Percentiles rank a stretch among this genome's conserved stretches.
These are phyloP conservation scores for Drosophila setosimentum DNA, from an alignment of 2,888 invertebrate species.

Conservation along the genomic window DNA sequence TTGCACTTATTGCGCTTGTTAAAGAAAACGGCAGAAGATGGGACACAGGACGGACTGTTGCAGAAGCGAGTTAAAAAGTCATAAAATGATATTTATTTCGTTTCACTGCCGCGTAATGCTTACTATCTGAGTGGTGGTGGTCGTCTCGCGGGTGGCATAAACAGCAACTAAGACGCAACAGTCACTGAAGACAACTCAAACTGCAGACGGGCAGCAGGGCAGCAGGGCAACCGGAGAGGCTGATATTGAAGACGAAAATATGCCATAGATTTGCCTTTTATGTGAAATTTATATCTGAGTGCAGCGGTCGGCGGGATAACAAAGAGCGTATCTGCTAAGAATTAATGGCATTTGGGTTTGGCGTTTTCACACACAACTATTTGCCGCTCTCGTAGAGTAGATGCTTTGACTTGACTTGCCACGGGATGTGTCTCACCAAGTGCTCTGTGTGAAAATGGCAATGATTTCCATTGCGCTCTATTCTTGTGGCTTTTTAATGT, in stretches of 20 bases:
- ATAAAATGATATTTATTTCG: slow-evolving; percentile 79
- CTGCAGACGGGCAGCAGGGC: not conserved
- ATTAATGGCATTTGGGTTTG: slow-evolving; percentile 2
- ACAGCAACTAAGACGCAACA: slow-evolving; percentile 40
- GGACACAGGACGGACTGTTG: slow-evolving; percentile 11
- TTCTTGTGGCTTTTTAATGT: slow-evolving; percentile 80
- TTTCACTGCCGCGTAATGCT: slow-evolving; percentile 72
- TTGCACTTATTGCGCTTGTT: slow-evolving; percentile 81
- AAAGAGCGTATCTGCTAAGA: slow-evolving; percentile 40
- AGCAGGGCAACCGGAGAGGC: not conserved
- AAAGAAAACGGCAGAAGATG: slow-evolving; percentile 45
- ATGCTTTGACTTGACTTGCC: slow-evolving; percentile 67
- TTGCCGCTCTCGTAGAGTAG: slow-evolving; percentile 74
- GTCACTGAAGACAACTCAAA: slow-evolving; percentile 5
- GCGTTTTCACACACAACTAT: slow-evolving; percentile 70
- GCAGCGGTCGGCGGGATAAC: slow-evolving; percentile 45
- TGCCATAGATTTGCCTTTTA: slow-evolving; percentile 78
- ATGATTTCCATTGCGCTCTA: slow-evolving; percentile 66
- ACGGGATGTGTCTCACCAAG: not conserved
- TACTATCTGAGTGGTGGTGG: slow-evolving; percentile 44
- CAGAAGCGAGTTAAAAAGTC: slow-evolving; percentile 77
- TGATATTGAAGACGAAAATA: slow-evolving; percentile 41
- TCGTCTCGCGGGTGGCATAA: slow-evolving; percentile 70
- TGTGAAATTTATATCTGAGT: slow-evolving; percentile 76
- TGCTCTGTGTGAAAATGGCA: slow-evolving; percentile 53